Percentiles rank a stretch among this genome's conserved stretches.
phyloP scores from a whole-genome alignment of 2,113 vertebrate genomes.

The Pseudopodoces humilis region DNA sequence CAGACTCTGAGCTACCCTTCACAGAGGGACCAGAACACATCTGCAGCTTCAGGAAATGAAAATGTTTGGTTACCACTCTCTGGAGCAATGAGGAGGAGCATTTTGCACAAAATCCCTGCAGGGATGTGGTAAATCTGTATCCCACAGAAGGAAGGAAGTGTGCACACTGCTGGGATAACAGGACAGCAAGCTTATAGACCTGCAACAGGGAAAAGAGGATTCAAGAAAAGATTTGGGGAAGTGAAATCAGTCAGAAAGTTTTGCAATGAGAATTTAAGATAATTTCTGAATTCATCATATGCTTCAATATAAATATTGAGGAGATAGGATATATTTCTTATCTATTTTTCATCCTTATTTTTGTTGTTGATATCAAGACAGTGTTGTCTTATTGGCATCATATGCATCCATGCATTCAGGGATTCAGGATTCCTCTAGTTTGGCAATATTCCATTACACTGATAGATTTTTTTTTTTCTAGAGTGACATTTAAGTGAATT shows the following conservation, averaged over 20 bases:
- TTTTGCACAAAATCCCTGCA: neutral
- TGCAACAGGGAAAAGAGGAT: neutral
- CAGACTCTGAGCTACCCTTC: neutral
- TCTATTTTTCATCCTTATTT: neutral
- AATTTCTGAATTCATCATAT: neutral
- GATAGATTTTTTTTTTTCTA: neutral
- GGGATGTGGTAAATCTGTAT: neutral
- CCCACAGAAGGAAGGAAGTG: neutral
- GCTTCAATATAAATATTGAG: neutral
- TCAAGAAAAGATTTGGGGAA: neutral
- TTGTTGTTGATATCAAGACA: neutral
- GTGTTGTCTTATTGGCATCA: neutral
- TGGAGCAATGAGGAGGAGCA: neutral
- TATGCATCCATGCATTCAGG: neutral
- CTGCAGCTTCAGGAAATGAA: neutral
- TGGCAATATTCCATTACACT: neutral
- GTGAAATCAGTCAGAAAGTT: neutral
- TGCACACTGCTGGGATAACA: neutral
- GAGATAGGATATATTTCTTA: neutral
- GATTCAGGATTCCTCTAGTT: neutral
- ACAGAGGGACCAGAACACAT: neutral
- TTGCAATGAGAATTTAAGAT: neutral
- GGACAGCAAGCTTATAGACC: neutral
- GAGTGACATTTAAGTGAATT: constrained; percentile 18
- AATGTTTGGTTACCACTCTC: neutral